Base-by-base conservation (phyloP, 2,888 invertebrate genomes). In the Cryptocephalus moraei region DNA sequence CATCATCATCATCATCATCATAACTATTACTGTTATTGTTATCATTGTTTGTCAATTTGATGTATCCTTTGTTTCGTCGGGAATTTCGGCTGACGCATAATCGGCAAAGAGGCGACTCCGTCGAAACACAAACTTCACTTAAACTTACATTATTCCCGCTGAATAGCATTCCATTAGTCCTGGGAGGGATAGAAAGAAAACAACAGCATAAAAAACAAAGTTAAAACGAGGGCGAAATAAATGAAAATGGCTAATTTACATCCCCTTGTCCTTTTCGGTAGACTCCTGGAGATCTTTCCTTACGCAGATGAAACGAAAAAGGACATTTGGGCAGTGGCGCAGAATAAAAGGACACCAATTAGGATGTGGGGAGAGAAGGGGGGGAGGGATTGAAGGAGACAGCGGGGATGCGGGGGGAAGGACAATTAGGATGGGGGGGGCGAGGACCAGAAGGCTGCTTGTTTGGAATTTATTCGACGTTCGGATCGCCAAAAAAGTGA, bases 241-340 rank as follows among this genome's bases (percentile, higher is more conserved):
- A 67, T 64, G 67, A 66, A 67, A 67, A 66, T 65, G 64, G 66
- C 67, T 67, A 67, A 67, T 67, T 67, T 67, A 66, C 65, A 67
- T 67, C 65, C 66, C 64, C 65, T 59, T 62, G 61, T 63, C 63
- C 61, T 60, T 59, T 54, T 55, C 50, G 48, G 48, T 46, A 49
- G 49, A 42, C 49, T 48, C 46, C 36, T 47, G 22, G 40, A 45
- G 47, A 51, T 53, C 49, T 54, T 47, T 46, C 47, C 42, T 47
- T 48, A 47, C 31, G 43, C 48, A 39, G 48, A 48, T 39, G 48
- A 50, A 50, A 49, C 46, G 48, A 49, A 52, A 54, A 52, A 50
- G 48, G 38, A 41, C 50, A 42, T 49, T 46, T 43, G 10, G n/a
- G 9, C 46, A 48, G 46, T 10, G 46, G 40, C 48, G 46, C 39